Conservation (phyloP, 92 coral and sea anemone species). For the Meandrina meandrites region DNA sequence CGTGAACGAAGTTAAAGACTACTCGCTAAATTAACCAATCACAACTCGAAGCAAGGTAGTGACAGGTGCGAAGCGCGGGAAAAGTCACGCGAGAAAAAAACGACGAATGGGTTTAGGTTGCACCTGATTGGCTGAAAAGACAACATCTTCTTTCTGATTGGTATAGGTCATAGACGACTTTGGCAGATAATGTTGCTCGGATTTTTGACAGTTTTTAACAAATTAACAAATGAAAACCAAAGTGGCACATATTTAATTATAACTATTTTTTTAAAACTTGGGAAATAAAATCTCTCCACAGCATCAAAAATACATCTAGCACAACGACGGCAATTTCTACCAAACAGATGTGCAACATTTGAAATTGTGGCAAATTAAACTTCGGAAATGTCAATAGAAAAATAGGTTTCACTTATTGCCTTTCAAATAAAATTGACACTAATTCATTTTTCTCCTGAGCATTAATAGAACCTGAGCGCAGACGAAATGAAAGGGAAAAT, state of each 20-base stretch:
- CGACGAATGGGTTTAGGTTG: not conserved
- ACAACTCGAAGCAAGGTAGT: not conserved
- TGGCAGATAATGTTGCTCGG: not conserved
- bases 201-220: not conserved
- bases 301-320: not conserved
- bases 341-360: not conserved
- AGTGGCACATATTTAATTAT: not conserved
- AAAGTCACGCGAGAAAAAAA: not conserved
- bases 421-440: not conserved
- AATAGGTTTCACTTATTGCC: not conserved
- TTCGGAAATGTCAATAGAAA: not conserved
- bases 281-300: not conserved
- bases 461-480: not conserved
- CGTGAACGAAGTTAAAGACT: not conserved
- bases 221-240: not conserved
- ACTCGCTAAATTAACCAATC: not conserved
- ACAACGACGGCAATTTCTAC: not conserved
- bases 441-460: not conserved
- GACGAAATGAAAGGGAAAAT: slow-evolving; percentile 17
- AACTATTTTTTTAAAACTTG: not conserved
- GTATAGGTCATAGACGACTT: not conserved
- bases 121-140: not conserved
- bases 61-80: not conserved
- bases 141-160: not conserved
- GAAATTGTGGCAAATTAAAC: not conserved